Base-by-base conservation (phyloP, 2,113 vertebrate genomes). In the Elephantulus edwardii region DNA sequence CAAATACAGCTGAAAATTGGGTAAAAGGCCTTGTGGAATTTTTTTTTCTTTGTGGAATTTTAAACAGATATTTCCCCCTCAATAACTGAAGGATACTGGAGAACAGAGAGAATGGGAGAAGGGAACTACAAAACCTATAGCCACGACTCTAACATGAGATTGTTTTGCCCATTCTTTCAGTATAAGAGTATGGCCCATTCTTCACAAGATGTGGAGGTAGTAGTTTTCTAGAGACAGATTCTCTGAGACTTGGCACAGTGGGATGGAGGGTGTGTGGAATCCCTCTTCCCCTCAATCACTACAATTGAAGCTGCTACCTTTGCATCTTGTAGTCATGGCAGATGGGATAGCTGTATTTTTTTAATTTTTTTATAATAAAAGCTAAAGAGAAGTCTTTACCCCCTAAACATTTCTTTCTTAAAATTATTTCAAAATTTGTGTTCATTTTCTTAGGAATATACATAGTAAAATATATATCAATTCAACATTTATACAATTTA, bases 151-250 rank as follows among this genome's bases (percentile, higher is more conserved):
- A 48, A 91, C 88, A 79, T 54, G 35, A 62, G 30, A 2, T n/a
- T 78, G 19, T 52, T 83, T 79, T 52, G 48, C 62, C 46, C 71
- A n/a, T 24, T 48, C 22, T 48, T 42, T 91, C 81, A 64, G 54
- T 44, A 42, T 2, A 40, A 8, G 30, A 48, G 14, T 13, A 68
- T 20, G 83, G 81, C 14, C 48, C 58, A 68, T 68, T 68, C 68
- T 30, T 16, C 5, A 72, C 20, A 60, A 70, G n/a, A 83, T 1
- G 4, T 50, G 84, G 90, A 88, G 33, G 35, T 40, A 33, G 22
- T 62, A 7, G 80, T 80, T 83, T 77, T 88, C n/a, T 62, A 48
- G 24, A 54, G 19, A 80, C 52, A 83, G 38, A 86, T 80, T 91
- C 46, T 80, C 1, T 42, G 60, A 90, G 83, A n/a, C n/a, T n/a